A percentile compares a stretch with the other conserved stretches of the same genome.
Conservation (phyloP, 2,797 vertebrate species). For the Heteromormyrus szaboi region DNA sequence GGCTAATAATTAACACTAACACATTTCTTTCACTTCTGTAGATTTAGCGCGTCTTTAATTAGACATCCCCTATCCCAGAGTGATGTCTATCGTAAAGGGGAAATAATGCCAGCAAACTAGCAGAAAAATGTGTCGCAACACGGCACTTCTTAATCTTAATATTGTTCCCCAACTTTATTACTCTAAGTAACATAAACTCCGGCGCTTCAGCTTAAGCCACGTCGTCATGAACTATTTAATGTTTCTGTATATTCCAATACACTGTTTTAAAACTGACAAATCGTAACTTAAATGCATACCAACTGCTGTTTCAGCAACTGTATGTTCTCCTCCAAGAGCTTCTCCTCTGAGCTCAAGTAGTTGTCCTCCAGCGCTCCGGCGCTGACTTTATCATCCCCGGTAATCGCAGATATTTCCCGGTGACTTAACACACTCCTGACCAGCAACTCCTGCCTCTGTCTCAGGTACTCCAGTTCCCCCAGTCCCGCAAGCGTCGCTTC, state of each 20-base stretch:
- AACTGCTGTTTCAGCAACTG: constrained; percentile 79
- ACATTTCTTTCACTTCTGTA: neutral
- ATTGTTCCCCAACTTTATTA: neutral
- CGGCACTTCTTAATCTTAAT: neutral
- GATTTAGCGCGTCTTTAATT: neutral
- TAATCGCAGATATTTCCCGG: constrained; percentile 19
- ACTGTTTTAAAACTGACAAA: neutral
- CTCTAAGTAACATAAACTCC: neutral
- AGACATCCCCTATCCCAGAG: neutral
- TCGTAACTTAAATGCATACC: constrained; percentile 59
- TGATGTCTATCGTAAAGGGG: neutral
- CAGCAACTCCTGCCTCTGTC: constrained; percentile 75
- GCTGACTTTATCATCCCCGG: constrained; percentile 56
- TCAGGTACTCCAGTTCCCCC: constrained; percentile 78
- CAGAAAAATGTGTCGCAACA: neutral
- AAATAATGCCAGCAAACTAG: neutral
- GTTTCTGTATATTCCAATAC: neutral
- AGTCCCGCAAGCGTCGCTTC: constrained; percentile 77
- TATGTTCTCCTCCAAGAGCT: constrained; percentile 83
- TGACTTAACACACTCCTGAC: constrained; percentile 64
- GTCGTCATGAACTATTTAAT: neutral
- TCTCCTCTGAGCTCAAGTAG: constrained; percentile 73
- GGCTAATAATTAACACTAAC: neutral
- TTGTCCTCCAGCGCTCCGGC: constrained; percentile 31
- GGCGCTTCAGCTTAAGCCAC: neutral